Evolutionary conservation across 2,797 vertebrate genomes (phyloP).

Genomic region (Cottoperca gobio): DNA sequence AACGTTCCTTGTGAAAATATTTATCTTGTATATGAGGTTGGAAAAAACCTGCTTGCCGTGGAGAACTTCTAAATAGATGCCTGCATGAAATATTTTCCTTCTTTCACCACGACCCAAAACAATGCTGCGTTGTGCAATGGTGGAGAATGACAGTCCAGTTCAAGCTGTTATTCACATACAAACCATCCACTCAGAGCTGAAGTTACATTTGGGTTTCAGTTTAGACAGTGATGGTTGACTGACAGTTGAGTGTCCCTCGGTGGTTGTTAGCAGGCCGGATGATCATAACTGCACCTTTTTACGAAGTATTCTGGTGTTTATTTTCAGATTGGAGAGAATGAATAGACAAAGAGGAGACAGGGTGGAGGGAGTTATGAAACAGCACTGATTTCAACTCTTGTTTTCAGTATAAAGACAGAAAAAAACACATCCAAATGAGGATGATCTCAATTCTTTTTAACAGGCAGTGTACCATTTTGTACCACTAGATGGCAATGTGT

Average conservation of each 20-base stretch:
- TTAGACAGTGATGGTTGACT: slow-evolving; percentile 65
- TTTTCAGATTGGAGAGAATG: slow-evolving; percentile 36
- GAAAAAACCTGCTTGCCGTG: slow-evolving; percentile 59
- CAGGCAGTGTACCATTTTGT: not conserved
- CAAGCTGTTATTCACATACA: slow-evolving; percentile 56
- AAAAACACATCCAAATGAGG: slow-evolving; percentile 7
- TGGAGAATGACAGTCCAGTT: slow-evolving; percentile 30
- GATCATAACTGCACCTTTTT: slow-evolving; percentile 31
- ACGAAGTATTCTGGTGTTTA: slow-evolving; percentile 36
- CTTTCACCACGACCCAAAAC: slow-evolving; percentile 61
- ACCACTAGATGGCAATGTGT: slow-evolving; percentile 84
- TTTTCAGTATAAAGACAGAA: not conserved
- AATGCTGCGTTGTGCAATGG: slow-evolving; percentile 69
- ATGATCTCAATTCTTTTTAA: not conserved
- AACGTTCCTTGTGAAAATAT: slow-evolving; percentile 71
- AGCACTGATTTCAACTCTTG: slow-evolving; percentile 3
- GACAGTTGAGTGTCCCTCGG: slow-evolving; percentile 64
- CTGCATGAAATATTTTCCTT: slow-evolving; percentile 54
- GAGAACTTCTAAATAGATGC: slow-evolving; percentile 57
- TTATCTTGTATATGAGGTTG: slow-evolving; percentile 61
- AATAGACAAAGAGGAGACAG: slow-evolving; percentile 21
- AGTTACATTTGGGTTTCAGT: slow-evolving; percentile 55
- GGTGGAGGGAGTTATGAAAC: slow-evolving; percentile 17
- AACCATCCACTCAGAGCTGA: slow-evolving; percentile 48
- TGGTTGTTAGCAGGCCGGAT: slow-evolving; percentile 33